Evolutionary conservation across 1,140 invertebrate species (phyloP).

Genomic region (Brachystomella parvula): DNA sequence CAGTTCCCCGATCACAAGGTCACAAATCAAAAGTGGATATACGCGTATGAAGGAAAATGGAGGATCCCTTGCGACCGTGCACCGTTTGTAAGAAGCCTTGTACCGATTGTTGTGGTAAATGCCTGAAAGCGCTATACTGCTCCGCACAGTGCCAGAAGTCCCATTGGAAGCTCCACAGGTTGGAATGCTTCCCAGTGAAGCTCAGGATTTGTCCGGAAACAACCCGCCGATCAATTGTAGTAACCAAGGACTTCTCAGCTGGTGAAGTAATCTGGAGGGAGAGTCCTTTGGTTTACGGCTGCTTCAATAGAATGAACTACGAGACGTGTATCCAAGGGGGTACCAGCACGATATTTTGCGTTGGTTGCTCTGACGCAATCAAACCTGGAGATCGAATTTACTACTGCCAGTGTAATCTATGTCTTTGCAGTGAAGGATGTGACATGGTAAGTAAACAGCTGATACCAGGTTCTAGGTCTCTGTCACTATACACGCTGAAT

Average conservation of each 20-base stretch:
- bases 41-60: too few relatives aligned
- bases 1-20: too few relatives aligned
- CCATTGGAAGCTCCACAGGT: slow-evolving; percentile 44
- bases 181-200: slow-evolving; percentile 24
- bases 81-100: slow-evolving; percentile 38
- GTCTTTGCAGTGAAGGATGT: background rate
- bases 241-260: slow-evolving; percentile 60
- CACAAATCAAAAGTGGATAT: too few relatives aligned
- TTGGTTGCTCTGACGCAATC: background rate
- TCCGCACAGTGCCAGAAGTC: slow-evolving; percentile 40
- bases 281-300: slow-evolving; percentile 56
- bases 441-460: background rate
- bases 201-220: slow-evolving; percentile 39
- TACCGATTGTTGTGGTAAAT: slow-evolving; percentile 38
- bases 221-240: slow-evolving; percentile 61
- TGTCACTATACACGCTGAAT: too few relatives aligned
- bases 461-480: too few relatives aligned
- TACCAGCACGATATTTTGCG: background rate
- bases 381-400: background rate
- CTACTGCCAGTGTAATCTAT: background rate
- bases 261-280: slow-evolving; percentile 66
- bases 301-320: background rate
- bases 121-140: slow-evolving; percentile 40
- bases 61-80: too few relatives aligned
- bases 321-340: background rate